Conservation (phyloP, 1,140 invertebrate species). For the Dreissena rostriformis region DNA sequence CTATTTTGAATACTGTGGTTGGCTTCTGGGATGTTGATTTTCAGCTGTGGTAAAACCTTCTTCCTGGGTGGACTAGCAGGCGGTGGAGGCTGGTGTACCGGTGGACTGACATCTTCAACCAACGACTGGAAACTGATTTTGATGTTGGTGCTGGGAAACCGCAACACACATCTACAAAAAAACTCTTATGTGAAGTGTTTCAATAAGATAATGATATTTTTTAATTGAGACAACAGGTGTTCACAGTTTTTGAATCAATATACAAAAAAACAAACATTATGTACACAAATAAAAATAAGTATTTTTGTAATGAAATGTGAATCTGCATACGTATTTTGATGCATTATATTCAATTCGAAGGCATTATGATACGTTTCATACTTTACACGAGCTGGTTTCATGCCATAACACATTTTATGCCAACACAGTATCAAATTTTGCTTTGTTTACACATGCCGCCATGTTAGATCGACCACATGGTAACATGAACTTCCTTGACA, state of each 20-base stretch:
- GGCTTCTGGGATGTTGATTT: constrained; percentile 91
- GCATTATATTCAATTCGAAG: no score
- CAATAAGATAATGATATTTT: no score
- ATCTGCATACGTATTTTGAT: no score
- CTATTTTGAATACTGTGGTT: constrained; percentile 87
- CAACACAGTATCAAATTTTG: background rate
- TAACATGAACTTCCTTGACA: constrained; percentile 66
- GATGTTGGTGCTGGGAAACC: constrained; percentile 98
- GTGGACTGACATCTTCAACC: constrained; percentile 85
- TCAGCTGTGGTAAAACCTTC: constrained; percentile 77
- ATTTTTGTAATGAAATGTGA: no score
- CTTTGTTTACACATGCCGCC: constrained; percentile 79
- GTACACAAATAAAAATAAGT: no score
- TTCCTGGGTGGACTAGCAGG: constrained; percentile 88
- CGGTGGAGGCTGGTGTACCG: constrained; percentile 78
- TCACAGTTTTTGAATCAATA: no score
- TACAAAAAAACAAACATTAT: no score
- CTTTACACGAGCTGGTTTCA: no score
- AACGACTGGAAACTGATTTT: constrained; percentile 96
- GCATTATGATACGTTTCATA: no score
- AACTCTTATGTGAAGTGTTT: background rate
- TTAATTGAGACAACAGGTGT: no score
- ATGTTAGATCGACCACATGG: constrained; percentile 79
- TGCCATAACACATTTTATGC: no score
- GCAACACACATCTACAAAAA: constrained; percentile 92